Percentiles rank a stretch among this genome's conserved stretches.
These are phyloP conservation scores for Alligator sinensis DNA, from an alignment of 2,113 vertebrate species.

Conservation along the genomic window DNA sequence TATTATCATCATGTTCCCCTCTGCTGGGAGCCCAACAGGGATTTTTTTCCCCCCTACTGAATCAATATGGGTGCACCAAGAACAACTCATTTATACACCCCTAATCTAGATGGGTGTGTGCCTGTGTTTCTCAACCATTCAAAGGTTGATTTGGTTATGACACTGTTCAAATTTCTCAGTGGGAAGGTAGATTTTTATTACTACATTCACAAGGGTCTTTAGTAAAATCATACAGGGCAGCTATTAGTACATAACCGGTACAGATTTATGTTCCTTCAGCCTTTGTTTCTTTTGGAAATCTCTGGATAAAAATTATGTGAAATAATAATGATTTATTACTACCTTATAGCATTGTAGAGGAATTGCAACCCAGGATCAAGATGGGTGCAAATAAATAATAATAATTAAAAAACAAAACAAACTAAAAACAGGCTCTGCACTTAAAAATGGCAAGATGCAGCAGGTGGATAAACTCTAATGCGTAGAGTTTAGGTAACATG, in stretches of 20 bases:
- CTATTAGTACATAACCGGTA: not conserved
- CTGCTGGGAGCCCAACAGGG: not conserved
- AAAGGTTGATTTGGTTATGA: not conserved
- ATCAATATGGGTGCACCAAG: not conserved
- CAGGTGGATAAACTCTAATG: not conserved
- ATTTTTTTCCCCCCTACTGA: not conserved
- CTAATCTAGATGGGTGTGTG: not conserved
- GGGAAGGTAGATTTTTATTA: not conserved
- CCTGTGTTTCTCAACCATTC: not conserved
- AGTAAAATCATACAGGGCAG: not conserved
- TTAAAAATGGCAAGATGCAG: not conserved
- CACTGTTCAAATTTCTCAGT: no score
- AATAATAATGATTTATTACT: not conserved
- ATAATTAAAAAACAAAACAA: no score
- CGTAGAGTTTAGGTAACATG: not conserved
- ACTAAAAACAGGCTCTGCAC: not conserved
- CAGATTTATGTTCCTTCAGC: not conserved
- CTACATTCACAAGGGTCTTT: not conserved
- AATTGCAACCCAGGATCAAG: not conserved
- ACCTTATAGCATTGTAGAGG: not conserved
- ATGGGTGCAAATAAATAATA: not conserved
- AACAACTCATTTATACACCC: not conserved
- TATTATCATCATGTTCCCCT: not conserved
- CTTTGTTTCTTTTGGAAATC: not conserved
- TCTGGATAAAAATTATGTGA: constrained; percentile 6